A percentile compares a stretch with the other conserved stretches of the same genome.
These are phyloP conservation scores for Eurystomus glaucurus DNA, from an alignment of 2,797 vertebrate species.

Conservation along the genomic window DNA sequence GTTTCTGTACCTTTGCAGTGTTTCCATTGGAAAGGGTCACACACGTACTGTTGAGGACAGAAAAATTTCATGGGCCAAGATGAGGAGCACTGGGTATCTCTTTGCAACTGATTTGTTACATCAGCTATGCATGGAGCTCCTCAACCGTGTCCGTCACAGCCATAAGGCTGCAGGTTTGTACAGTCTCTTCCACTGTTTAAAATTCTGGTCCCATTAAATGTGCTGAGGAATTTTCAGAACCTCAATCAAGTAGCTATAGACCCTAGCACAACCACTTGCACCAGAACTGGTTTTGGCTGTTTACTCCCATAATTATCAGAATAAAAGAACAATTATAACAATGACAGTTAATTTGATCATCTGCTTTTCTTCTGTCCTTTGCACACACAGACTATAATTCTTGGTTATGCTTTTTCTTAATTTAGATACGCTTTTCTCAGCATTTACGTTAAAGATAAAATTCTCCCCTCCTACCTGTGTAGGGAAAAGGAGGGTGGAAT, in stretches of 20 bases:
- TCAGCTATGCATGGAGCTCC: neutral
- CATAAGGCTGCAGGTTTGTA: neutral
- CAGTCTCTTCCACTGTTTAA: neutral
- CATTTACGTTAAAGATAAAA: neutral
- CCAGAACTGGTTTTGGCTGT: neutral
- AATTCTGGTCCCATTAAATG: neutral
- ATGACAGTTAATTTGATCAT: neutral
- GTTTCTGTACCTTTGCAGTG: neutral
- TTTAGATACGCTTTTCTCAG: neutral
- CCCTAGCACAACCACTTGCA: neutral
- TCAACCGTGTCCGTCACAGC: neutral
- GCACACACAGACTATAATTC: neutral
- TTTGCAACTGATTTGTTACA: fast-evolving
- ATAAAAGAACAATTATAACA: neutral
- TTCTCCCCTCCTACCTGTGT: neutral
- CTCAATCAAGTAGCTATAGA: neutral
- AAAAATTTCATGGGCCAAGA: neutral
- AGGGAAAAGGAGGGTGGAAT: neutral
- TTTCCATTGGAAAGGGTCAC: neutral
- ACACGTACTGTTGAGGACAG: fast-evolving
- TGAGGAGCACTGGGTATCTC: neutral
- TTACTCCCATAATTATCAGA: neutral
- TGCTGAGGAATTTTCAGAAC: neutral
- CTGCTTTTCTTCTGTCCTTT: neutral
- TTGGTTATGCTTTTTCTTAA: neutral